Base-by-base conservation (phyloP, 2,888 invertebrate genomes). In the Theristus sp. region DNA sequence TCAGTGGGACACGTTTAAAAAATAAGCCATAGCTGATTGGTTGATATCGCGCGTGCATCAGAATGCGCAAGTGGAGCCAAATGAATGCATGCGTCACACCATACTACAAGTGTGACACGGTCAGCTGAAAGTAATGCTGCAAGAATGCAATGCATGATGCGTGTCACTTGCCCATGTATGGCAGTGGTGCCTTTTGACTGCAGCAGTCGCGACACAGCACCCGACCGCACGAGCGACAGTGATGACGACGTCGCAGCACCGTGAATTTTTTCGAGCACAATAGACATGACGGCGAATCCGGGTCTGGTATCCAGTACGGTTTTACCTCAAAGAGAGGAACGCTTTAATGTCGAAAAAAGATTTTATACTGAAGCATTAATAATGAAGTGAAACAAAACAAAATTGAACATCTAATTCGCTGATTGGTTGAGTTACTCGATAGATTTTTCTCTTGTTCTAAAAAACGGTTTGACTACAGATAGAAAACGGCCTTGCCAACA, bases 241-340 rank as follows among this genome's bases (percentile, higher is more conserved):
- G 71, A 62, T 89, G 89, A 68, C 82, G 80, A 47, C 89, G 79
- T 54, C 88, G 80, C 58, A 88, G 81, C 65, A 89, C 81, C 0
- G 86, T 87, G 74, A 89, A 90, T 74, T 83, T 84, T 56, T 80
- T 75, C 63, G 84, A 83, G 73, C 89, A 89, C 66, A 85, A 82
- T 83, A 89, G 84, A 72, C 89, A 89, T 64, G 79, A 80, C n/a
- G 81, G 78, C 6, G 87, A 85, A 67, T 86, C 85, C 2, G 82
- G 80, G 74, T 90, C 89, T 0, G 88, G 88, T 59, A 89, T 83
- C 89, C 89, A 89, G 68, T 84, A 81, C 0, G 89, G 89, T 22
- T 85, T 84, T 60, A 84, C 80, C 71, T 83, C 13, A 17, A 49
- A 49, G n/a, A n/a, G n/a, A n/a, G n/a, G n/a, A n/a, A n/a, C n/a